Percentiles rank a stretch among this genome's conserved stretches.
phyloP scores from a whole-genome alignment of 2,888 invertebrate genomes.

The Ptilodon capucinus region DNA sequence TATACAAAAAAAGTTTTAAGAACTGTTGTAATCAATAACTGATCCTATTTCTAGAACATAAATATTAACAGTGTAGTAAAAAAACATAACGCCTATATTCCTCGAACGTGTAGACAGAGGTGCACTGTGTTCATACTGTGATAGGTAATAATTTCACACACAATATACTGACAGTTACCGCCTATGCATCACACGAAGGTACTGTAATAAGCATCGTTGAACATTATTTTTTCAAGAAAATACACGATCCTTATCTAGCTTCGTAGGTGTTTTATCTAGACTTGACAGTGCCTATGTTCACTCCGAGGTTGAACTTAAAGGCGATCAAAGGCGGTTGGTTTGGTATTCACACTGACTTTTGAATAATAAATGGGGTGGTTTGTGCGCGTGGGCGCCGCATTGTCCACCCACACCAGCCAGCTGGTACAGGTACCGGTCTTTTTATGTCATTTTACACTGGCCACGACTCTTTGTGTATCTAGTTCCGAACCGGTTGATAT shows the following conservation, averaged over 20 bases:
- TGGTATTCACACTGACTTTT: slow-evolving; percentile 37
- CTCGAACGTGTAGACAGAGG: too few species aligned
- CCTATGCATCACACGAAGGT: too few species aligned
- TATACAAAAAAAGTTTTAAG: too few species aligned
- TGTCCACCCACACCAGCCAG: slow-evolving; percentile 37
- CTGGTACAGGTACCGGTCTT: slow-evolving; percentile 24
- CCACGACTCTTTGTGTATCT: slow-evolving; percentile 32
- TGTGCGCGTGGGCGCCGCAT: slow-evolving; percentile 47
- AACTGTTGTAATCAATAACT: too few species aligned
- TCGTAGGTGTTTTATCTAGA: not conserved
- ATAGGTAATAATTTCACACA: too few species aligned
- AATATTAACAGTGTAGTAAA: too few species aligned
- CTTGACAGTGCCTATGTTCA: not conserved
- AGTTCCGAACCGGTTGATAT: slow-evolving; percentile 21
- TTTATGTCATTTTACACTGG: slow-evolving; percentile 33
- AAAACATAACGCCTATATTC: too few species aligned
- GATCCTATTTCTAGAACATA: too few species aligned
- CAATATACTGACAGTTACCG: too few species aligned
- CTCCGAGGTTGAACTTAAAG: slow-evolving; percentile 27
- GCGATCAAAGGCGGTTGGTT: slow-evolving; percentile 36
- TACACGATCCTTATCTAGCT: not conserved
- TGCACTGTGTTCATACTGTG: too few species aligned
- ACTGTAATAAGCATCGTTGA: too few species aligned
- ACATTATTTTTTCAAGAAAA: not conserved
- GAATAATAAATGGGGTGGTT: slow-evolving; percentile 60